A percentile compares a stretch with the other conserved stretches of the same genome.
Evolutionary conservation across 2,113 vertebrate genomes (phyloP).

Genomic region (Trachemys scripta): DNA sequence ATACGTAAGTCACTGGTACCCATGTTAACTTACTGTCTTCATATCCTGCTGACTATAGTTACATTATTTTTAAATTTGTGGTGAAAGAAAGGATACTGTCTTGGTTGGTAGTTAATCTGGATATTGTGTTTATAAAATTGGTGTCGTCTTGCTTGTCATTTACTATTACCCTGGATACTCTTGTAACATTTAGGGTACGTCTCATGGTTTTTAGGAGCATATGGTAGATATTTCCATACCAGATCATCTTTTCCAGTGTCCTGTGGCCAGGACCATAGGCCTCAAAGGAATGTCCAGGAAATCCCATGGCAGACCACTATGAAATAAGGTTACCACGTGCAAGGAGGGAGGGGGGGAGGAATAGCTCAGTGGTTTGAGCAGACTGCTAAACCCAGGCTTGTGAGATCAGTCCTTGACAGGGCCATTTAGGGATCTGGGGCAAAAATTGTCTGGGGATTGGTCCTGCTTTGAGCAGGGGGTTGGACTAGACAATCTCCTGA

Average conservation of each 20-base stretch:
- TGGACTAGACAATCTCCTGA: too few relatives aligned
- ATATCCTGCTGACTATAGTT: background rate
- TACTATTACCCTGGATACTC: background rate
- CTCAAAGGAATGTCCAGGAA: background rate
- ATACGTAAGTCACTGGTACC: background rate
- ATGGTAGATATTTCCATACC: background rate
- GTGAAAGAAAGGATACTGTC: background rate
- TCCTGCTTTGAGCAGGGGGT: too few relatives aligned
- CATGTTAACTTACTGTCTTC: background rate
- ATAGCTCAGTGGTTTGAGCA: too few relatives aligned
- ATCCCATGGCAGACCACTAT: background rate
- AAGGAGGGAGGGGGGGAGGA: background rate
- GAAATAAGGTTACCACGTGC: accelerated
- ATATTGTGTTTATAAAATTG: background rate
- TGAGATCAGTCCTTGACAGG: too few relatives aligned
- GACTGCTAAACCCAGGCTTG: too few relatives aligned
- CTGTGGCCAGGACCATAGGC: background rate
- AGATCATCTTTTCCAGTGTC: background rate
- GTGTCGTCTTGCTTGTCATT: background rate
- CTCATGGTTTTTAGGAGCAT: background rate
- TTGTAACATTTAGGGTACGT: background rate
- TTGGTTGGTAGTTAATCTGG: background rate
- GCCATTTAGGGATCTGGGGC: too few relatives aligned
- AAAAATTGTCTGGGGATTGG: too few relatives aligned
- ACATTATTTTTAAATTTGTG: background rate